These are phyloP conservation scores for Pangasianodon hypophthalmus DNA, from an alignment of 2,113 vertebrate species.

Conservation along the genomic window DNA sequence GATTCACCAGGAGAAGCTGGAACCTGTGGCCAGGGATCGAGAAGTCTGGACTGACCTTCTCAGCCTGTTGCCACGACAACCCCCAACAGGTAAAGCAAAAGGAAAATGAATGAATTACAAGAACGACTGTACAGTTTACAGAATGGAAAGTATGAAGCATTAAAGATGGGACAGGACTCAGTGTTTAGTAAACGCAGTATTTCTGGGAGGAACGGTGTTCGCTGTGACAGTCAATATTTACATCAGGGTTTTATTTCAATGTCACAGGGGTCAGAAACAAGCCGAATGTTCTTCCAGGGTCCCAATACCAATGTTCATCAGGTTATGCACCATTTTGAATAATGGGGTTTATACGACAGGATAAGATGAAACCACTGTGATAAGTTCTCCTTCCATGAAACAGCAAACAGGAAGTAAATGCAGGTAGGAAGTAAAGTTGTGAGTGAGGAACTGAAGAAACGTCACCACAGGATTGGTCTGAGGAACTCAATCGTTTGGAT, in stretches of 20 bases:
- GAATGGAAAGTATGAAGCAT: background rate
- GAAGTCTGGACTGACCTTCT: background rate
- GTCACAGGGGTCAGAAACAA: background rate
- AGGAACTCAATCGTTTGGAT: background rate
- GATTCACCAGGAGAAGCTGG: background rate
- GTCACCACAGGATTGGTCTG: background rate
- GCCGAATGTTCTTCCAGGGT: background rate
- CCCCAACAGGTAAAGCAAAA: background rate
- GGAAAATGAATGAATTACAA: background rate
- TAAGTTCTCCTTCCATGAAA: background rate
- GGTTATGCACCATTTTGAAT: background rate
- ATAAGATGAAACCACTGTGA: background rate
- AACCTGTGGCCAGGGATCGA: background rate
- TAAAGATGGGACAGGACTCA: background rate
- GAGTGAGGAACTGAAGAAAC: background rate
- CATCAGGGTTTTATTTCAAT: background rate
- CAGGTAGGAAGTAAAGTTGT: background rate
- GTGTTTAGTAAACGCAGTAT: slow-evolving; percentile 19
- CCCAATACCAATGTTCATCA: background rate
- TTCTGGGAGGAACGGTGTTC: background rate
- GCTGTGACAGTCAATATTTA: slow-evolving; percentile 2
- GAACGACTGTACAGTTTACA: background rate
- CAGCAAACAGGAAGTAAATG: background rate
- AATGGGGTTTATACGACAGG: background rate
- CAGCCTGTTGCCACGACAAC: background rate